phyloP scores from a whole-genome alignment of 1,140 invertebrate genomes.

The Drosophila watanabei region DNA sequence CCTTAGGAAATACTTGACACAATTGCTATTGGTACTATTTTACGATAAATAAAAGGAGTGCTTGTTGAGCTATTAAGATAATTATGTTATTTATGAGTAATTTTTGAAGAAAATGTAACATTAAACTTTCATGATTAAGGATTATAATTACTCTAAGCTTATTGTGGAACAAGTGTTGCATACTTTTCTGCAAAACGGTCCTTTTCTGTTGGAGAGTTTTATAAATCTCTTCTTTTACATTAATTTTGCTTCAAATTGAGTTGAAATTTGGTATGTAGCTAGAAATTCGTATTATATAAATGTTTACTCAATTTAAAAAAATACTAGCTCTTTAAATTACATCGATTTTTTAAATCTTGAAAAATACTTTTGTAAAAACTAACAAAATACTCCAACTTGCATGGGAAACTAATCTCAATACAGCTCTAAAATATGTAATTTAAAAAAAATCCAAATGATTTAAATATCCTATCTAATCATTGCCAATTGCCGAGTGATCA shows the following conservation, averaged over 20 bases:
- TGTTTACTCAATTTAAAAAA: background rate
- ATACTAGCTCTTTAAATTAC: background rate
- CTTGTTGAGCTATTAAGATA: background rate
- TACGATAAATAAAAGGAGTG: background rate
- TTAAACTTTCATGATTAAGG: background rate
- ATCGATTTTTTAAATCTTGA: background rate
- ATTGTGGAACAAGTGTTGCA: background rate
- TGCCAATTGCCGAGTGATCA: slow-evolving; percentile 11
- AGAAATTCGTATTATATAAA: background rate
- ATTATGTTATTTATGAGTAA: background rate
- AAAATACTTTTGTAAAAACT: background rate
- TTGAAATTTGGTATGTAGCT: background rate
- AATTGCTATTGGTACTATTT: background rate
- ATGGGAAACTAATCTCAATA: background rate
- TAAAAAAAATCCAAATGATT: background rate
- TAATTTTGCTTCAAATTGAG: background rate
- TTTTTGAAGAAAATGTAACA: background rate
- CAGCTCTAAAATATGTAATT: background rate
- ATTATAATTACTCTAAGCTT: too few species aligned
- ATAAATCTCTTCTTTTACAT: background rate
- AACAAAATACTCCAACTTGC: background rate
- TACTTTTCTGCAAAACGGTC: background rate
- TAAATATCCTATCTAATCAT: background rate
- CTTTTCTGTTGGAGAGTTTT: background rate
- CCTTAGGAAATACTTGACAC: background rate